Evolutionary conservation across 2,797 vertebrate genomes (phyloP).

Genomic region (Phoeniculus purpureus): DNA sequence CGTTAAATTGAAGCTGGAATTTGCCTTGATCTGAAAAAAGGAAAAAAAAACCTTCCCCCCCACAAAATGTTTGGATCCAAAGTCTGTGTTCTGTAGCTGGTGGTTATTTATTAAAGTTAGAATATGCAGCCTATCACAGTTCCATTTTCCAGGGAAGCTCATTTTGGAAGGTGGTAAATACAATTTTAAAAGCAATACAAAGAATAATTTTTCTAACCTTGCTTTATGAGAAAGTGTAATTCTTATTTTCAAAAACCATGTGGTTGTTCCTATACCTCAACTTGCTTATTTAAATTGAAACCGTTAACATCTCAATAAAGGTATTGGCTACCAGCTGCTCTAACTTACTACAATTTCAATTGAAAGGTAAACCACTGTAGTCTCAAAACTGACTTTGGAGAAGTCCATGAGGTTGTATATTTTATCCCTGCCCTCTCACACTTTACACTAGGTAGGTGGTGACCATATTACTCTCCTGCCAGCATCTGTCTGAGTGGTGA

Average conservation of each 20-base stretch:
- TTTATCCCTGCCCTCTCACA: background rate
- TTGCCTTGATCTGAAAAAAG: slow-evolving; percentile 9
- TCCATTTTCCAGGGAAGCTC: slow-evolving; percentile 18
- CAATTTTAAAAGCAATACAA: background rate
- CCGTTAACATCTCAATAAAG: background rate
- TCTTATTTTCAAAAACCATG: background rate
- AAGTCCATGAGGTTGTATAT: background rate
- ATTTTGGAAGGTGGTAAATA: slow-evolving; percentile 31
- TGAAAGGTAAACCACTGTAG: background rate
- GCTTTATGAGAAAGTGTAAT: background rate
- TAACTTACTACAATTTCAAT: background rate
- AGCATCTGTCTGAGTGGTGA: background rate
- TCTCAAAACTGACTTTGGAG: background rate
- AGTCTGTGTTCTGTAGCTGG: background rate
- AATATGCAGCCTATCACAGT: background rate
- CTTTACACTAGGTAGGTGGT: background rate
- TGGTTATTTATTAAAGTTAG: background rate
- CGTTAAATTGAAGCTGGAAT: slow-evolving; percentile 43
- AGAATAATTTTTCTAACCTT: background rate
- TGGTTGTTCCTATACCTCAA: background rate
- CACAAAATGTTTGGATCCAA: background rate
- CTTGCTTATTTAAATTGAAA: background rate
- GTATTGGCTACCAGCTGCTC: background rate
- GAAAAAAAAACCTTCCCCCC: background rate
- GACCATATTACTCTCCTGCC: background rate